A percentile compares a stretch with the other conserved stretches of the same genome.
Conservation (phyloP, 2,113 vertebrate species). For the Cyphomyrus discorhynchus region DNA sequence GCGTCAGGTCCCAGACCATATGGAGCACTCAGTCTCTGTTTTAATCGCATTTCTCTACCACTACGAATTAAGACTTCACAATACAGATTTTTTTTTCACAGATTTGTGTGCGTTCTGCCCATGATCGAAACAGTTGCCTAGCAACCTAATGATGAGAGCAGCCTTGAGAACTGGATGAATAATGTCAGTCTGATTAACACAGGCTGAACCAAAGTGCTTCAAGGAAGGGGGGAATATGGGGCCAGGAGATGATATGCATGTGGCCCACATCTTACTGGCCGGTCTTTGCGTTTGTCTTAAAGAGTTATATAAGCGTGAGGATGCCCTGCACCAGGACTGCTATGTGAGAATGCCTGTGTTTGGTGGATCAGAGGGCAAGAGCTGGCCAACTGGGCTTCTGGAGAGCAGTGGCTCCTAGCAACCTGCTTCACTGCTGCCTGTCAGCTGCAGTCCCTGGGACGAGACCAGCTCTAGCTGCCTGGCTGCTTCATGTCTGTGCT, state of each 20-base stretch:
- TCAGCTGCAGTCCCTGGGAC: neutral
- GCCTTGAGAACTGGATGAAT: constrained; percentile 47
- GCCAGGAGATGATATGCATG: constrained; percentile 1
- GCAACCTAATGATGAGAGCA: constrained; percentile 58
- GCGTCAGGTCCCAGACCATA: constrained; percentile 15
- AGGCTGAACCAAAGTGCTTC: constrained; percentile 22
- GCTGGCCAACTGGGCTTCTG: neutral
- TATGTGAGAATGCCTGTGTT: neutral
- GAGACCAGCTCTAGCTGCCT: neutral
- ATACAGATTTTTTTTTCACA: constrained; percentile 34
- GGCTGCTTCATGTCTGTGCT: neutral
- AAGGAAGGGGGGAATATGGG: constrained; percentile 28
- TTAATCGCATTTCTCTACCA: constrained; percentile 23
- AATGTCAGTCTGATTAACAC: constrained; percentile 45
- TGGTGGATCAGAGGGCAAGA: neutral
- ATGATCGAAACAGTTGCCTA: constrained; percentile 57
- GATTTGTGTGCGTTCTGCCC: constrained; percentile 52
- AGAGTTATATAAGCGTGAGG: constrained; percentile 46
- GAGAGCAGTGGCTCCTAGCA: neutral
- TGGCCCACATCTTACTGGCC: constrained; percentile 36
- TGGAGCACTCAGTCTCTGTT: constrained; percentile 19
- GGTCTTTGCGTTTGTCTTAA: constrained; percentile 41
- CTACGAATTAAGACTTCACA: constrained; percentile 27
- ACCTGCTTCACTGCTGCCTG: neutral
- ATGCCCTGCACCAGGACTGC: constrained; percentile 13